These are phyloP conservation scores for Aurelia coerulea DNA, from an alignment of 30 jellyfish, hydroid and myxozoan genomes.

Conservation along the genomic window DNA sequence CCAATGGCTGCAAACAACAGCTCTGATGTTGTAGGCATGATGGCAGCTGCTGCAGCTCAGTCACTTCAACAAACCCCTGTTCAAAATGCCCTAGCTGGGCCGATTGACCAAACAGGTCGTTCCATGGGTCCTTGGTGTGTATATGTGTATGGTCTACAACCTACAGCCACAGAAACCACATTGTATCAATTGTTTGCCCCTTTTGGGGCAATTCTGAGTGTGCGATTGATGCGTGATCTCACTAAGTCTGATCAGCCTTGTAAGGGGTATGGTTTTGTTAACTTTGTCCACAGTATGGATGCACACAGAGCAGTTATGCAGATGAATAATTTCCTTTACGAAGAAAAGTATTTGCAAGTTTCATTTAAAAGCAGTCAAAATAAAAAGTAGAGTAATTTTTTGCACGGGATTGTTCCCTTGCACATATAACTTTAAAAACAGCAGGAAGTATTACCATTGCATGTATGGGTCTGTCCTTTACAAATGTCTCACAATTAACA, in stretches of 20 bases:
- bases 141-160: constrained; percentile 94
- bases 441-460: neutral
- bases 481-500: too few species aligned
- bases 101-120: constrained; percentile 65
- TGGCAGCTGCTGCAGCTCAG: constrained; percentile 79
- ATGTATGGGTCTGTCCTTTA: too few species aligned
- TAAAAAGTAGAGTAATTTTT: neutral
- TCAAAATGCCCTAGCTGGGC: constrained; percentile 65
- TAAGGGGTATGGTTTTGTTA: constrained; percentile 97
- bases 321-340: constrained; percentile 77
- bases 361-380: constrained; percentile 78
- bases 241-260: constrained; percentile 95
- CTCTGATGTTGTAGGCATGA: constrained; percentile 60
- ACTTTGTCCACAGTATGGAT: constrained; percentile 85
- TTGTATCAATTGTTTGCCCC: constrained; percentile 97
- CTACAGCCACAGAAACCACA: constrained; percentile 85
- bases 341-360: constrained; percentile 93
- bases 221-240: constrained; percentile 86
- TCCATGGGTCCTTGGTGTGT: constrained; percentile 86
- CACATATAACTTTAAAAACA: neutral
- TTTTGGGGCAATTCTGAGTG: constrained; percentile 97
- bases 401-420: neutral
- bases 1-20: constrained; percentile 71
- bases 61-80: constrained; percentile 50
- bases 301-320: constrained; percentile 91